Percentiles rank a stretch among this genome's conserved stretches.
These are phyloP conservation scores for Drosophila mulleri DNA, from an alignment of 2,888 invertebrate species.

Conservation along the genomic window DNA sequence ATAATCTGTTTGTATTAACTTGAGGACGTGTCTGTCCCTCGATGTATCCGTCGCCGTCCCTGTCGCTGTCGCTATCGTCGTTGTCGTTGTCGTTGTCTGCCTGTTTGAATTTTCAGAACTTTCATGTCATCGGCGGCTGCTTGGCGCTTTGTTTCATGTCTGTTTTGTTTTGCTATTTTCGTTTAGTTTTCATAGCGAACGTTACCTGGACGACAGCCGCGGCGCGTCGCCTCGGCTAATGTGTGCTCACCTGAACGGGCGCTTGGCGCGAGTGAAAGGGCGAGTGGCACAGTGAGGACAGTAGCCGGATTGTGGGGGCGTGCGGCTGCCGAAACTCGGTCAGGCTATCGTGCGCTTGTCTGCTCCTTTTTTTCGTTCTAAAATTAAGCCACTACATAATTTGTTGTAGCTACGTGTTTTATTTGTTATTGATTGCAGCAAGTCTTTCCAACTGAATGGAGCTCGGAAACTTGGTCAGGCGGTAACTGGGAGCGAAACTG, in stretches of 20 bases:
- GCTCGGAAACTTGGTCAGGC: slow-evolving; percentile 20
- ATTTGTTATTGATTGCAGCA: slow-evolving; percentile 69
- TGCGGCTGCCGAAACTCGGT: slow-evolving; percentile 66
- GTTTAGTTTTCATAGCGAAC: slow-evolving; percentile 80
- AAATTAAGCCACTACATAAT: slow-evolving; percentile 72
- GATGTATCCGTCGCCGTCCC: slow-evolving; percentile 36
- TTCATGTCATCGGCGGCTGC: slow-evolving; percentile 55
- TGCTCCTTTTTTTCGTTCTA: slow-evolving; percentile 52
- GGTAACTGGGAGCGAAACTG: neutral
- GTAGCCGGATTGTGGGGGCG: slow-evolving; percentile 11
- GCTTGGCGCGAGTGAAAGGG: slow-evolving; percentile 1
- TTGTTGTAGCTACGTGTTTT: slow-evolving; percentile 52
- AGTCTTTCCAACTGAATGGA: slow-evolving; percentile 51
- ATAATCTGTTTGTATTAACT: slow-evolving; percentile 56
- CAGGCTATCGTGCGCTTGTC: slow-evolving; percentile 55
- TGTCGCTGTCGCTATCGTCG: slow-evolving; percentile 15
- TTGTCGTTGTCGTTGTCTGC: slow-evolving; percentile 40
- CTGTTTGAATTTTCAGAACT: slow-evolving; percentile 62
- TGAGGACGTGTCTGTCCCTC: slow-evolving; percentile 54
- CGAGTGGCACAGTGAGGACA: slow-evolving; percentile 3
- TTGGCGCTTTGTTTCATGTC: slow-evolving; percentile 58
- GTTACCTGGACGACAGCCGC: slow-evolving; percentile 72
- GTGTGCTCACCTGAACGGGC: slow-evolving; percentile 55
- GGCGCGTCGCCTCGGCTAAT: slow-evolving; percentile 40
- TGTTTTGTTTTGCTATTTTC: slow-evolving; percentile 63